phyloP scores from a whole-genome alignment of 1,140 invertebrate species.

The Drosophila ficusphila region DNA sequence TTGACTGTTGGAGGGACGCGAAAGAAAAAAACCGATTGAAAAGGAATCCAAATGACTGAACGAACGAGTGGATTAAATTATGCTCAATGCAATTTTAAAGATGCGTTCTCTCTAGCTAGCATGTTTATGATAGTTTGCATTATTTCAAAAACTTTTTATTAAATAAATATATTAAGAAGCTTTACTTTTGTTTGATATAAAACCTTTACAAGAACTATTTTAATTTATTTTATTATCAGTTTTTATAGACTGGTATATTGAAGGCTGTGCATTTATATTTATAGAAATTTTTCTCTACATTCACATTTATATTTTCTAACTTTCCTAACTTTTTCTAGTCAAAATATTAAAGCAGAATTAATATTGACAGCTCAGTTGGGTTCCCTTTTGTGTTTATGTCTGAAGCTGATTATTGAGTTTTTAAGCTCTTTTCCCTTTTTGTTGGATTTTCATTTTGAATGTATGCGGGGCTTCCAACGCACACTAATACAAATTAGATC shows the following conservation, averaged over 20 bases:
- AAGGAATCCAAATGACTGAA: slow-evolving; percentile 20
- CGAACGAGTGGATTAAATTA: slow-evolving; percentile 15
- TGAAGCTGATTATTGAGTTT: slow-evolving; percentile 25
- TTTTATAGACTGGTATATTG: no score
- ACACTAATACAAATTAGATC: slow-evolving; percentile 59
- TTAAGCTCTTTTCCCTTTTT: slow-evolving; percentile 8
- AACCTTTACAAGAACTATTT: no score
- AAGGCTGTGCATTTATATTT: no score
- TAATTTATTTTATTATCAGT: no score
- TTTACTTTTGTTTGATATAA: no score
- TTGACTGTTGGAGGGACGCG: slow-evolving; percentile 8
- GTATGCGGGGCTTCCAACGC: slow-evolving; percentile 8
- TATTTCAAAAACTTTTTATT: no score
- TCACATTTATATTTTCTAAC: no score
- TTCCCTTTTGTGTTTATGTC: slow-evolving; percentile 49
- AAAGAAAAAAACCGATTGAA: slow-evolving; percentile 34
- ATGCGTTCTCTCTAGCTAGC: background rate
- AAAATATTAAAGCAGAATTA: background rate
- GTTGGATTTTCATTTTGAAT: slow-evolving; percentile 15
- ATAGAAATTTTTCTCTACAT: no score
- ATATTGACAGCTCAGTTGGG: background rate
- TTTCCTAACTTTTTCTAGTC: slow-evolving; percentile 1
- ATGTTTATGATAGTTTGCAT: background rate
- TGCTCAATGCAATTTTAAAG: background rate
- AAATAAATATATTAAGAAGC: no score